These are phyloP conservation scores for Caenorhabditis sp. DNA, from an alignment of 2,888 invertebrate genomes.

Conservation along the genomic window DNA sequence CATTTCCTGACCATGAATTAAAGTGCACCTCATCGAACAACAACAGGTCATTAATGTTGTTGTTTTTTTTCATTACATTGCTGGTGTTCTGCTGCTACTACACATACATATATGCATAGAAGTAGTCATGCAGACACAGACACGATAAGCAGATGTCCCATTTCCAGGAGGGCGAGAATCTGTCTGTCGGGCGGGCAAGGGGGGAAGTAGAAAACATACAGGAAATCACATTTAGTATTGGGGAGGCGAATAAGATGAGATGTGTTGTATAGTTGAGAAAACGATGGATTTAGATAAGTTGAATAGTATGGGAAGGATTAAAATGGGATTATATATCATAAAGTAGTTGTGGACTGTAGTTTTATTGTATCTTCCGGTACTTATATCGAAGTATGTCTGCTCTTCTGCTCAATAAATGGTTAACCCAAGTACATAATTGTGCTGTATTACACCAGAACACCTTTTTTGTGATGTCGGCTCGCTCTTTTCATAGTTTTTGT, in stretches of 20 bases:
- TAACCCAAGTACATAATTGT: not conserved
- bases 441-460: not conserved
- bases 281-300: not conserved
- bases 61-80: no score
- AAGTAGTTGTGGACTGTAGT: not conserved
- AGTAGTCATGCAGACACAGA: slow-evolving; percentile 1
- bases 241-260: not conserved
- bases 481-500: not conserved
- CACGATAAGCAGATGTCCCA: not conserved
- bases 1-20: slow-evolving; percentile 1
- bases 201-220: not conserved
- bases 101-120: not conserved
- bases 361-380: not conserved
- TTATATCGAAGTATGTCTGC: no score
- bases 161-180: not conserved
- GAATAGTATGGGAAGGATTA: not conserved
- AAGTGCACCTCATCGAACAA: slow-evolving; percentile 1
- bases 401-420: not conserved
- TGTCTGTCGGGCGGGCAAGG: not conserved
- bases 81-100: slow-evolving; percentile 13
- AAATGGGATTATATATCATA: not conserved
- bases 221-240: not conserved
- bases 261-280: not conserved
- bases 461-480: not conserved
- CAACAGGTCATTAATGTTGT: not conserved